phyloP scores from a whole-genome alignment of 1,140 invertebrate species.

The Brachystomella parvula region DNA sequence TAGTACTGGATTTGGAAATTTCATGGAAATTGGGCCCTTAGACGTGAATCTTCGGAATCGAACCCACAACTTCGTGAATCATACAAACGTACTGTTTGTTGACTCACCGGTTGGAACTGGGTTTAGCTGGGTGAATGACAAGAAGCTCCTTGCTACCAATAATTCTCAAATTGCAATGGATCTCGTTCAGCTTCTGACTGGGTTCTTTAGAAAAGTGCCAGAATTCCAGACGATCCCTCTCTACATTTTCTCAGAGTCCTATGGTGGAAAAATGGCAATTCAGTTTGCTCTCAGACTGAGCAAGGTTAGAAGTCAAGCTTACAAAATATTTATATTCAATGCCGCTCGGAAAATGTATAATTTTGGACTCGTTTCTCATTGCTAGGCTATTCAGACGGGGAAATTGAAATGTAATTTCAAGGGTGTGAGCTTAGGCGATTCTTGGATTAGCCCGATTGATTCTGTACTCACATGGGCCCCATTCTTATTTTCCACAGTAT shows the following conservation, averaged over 20 bases:
- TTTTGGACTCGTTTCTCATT: constrained; percentile 30
- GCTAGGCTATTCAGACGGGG: constrained; percentile 55
- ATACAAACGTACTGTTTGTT: constrained; percentile 73
- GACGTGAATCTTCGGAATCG: constrained; percentile 56
- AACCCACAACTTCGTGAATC: constrained; percentile 64
- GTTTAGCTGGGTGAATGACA: constrained; percentile 67
- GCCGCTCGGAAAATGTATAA: constrained; percentile 18
- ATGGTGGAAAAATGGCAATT: constrained; percentile 81
- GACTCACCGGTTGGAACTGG: constrained; percentile 86
- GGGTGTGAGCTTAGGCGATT: constrained; percentile 71
- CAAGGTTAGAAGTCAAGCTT: constrained; percentile 45
- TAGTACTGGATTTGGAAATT: constrained; percentile 68
- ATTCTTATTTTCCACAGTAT: constrained; percentile 59
- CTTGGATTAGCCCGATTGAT: constrained; percentile 78
- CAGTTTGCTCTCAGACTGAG: constrained; percentile 59
- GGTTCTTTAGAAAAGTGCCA: constrained; percentile 55
- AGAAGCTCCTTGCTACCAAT: constrained; percentile 50
- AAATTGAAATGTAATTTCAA: constrained; percentile 61
- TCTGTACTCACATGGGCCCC: constrained; percentile 70
- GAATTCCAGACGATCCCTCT: constrained; percentile 61
- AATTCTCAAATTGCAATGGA: constrained; percentile 70
- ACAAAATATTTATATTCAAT: constrained; percentile 17
- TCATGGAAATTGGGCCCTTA: constrained; percentile 64
- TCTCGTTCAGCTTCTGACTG: constrained; percentile 60
- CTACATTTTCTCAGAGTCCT: constrained; percentile 77